Evolutionary conservation across 2,113 vertebrate species (phyloP), one percentile per base, ranked within the genome.

Genomic region (Peromyscus californicus): DNA sequence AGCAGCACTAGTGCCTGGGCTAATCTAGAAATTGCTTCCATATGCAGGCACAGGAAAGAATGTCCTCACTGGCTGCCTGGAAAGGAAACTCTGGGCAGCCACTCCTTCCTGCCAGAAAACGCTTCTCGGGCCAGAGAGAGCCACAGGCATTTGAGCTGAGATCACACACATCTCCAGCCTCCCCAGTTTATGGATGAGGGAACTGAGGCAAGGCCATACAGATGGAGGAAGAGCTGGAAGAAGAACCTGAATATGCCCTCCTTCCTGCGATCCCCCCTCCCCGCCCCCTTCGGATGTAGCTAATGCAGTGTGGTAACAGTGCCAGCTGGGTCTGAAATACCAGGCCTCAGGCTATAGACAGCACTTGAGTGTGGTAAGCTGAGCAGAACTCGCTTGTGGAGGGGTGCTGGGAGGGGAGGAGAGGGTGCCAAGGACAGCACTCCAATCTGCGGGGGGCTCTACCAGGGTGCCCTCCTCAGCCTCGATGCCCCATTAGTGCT

Each of bases 21-120:
- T 94, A 88, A 97, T 97, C 94, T 93, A 96, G 95, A 97, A 98
- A 98, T 97, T 97, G 96, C 96, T 97, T 97, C 98, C 97, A 97
- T 97, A 96, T 98, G 97, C 59, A 65, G 96, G 96, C 97, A 96
- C 96, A 92, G 98, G 97, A 97, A 98, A 97, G 94, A 83, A 96
- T 93, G 96, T 95, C 93, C 93, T 97, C 89, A 75, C 88, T 95
- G 94, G 94, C 92, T 95, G 94, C 91, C 93, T 39, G 70, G 84
- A 90, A 92, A 94, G 96, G 97, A 90, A 96, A 94, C 65, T 88
- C 80, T 76, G 94, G 89, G 96, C 96, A 95, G 97, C 88, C 74
- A 96, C 91, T 91, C 82, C 57, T 97, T 97, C 93, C 93, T 96
- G 94, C 94, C 91, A 97, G 96, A 97, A 96, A 94, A 96, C 0